These are phyloP conservation scores for Pocota personata DNA, from an alignment of 2,888 invertebrate genomes.

Conservation along the genomic window DNA sequence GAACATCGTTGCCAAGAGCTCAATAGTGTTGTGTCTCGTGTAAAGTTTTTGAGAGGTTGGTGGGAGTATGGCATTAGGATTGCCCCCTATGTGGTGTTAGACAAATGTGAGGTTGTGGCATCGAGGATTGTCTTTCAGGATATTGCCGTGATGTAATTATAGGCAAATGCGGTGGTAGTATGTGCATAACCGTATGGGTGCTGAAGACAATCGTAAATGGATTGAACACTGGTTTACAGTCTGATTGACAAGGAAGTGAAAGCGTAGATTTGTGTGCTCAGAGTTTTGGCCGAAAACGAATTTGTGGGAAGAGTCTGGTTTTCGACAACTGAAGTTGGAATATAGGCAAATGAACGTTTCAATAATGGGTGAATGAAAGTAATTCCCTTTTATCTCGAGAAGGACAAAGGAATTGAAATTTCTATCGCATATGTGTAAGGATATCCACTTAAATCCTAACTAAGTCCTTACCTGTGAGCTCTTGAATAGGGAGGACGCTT, in stretches of 20 bases:
- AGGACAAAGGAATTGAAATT: too few species aligned
- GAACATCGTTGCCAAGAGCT: conserved; percentile 12
- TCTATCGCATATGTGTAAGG: too few species aligned
- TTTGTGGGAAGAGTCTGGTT: neutral
- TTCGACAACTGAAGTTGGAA: neutral
- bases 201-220: neutral
- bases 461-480: too few species aligned
- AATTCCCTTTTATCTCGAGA: too few species aligned
- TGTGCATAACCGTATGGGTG: neutral
- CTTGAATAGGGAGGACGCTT: too few species aligned
- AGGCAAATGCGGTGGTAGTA: neutral
- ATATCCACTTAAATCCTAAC: too few species aligned
- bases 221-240: neutral
- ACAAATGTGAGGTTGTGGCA: conserved; percentile 54
- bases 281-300: neutral
- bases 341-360: too few species aligned
- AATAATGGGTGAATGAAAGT: too few species aligned
- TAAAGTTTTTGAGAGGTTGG: conserved; percentile 12
- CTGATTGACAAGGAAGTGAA: conserved; percentile 10
- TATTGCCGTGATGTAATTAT: conserved; percentile 46
- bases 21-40: conserved; percentile 3
- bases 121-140: conserved; percentile 36
- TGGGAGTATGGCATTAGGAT: neutral
- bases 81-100: conserved; percentile 6
- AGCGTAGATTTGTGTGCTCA: neutral